Percentiles rank a stretch among this genome's conserved stretches.
Evolutionary conservation across 2,797 vertebrate genomes (phyloP).

Genomic region (Chelidonichthys spinosus): DNA sequence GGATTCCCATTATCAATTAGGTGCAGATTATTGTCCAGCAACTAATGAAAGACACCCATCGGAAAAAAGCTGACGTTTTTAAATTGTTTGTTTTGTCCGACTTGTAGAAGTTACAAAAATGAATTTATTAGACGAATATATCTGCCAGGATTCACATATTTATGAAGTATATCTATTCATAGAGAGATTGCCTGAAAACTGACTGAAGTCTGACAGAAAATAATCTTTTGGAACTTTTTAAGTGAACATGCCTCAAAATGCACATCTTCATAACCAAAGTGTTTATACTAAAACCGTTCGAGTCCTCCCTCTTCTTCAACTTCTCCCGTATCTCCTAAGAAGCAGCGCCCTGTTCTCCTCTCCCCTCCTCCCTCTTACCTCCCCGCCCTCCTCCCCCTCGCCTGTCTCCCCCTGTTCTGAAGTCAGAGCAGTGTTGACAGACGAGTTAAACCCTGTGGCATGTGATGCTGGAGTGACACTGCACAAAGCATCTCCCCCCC

Average conservation of each 20-base stretch:
- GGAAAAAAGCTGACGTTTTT: background rate
- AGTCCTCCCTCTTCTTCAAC: conserved; percentile 5
- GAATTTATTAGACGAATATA: background rate
- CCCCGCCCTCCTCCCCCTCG: background rate
- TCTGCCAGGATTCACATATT: conserved; percentile 7
- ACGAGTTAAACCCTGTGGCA: conserved; percentile 57
- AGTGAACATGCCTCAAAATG: conserved; percentile 5
- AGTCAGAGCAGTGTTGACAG: conserved; percentile 58
- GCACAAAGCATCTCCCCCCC: conserved; percentile 34
- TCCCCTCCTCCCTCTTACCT: conserved; percentile 10
- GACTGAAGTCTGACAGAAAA: background rate
- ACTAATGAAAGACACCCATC: background rate
- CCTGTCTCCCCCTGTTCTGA: conserved; percentile 40
- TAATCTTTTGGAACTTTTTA: background rate
- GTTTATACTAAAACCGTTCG: conserved; percentile 12
- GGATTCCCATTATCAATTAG: background rate
- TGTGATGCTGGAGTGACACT: conserved; percentile 30
- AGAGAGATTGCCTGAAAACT: no score
- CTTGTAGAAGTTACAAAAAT: background rate
- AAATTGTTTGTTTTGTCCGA: background rate
- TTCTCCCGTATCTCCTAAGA: background rate
- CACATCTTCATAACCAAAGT: conserved; percentile 10
- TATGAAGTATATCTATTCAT: background rate
- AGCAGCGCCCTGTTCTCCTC: background rate
- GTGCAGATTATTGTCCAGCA: background rate